A percentile compares a stretch with the other conserved stretches of the same genome.
Evolutionary conservation across 2,888 invertebrate species (phyloP).

Genomic region (Zhengitettix transpicula): DNA sequence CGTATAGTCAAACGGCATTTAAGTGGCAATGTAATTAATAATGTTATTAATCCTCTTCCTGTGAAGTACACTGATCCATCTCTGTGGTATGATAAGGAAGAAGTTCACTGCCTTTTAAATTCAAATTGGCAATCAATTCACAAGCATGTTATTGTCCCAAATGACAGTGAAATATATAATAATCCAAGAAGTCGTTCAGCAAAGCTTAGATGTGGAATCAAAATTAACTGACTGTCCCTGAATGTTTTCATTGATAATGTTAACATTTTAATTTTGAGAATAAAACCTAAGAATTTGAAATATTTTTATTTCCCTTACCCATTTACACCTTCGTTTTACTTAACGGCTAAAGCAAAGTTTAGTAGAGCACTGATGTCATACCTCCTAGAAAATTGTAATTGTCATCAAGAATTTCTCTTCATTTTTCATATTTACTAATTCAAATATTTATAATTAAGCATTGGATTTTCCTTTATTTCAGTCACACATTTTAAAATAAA

Average conservation of each 20-base stretch:
- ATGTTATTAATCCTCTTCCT: slow-evolving; percentile 51
- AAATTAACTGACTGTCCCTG: slow-evolving; percentile 22
- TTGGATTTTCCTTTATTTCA: too few relatives aligned
- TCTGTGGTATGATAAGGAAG: slow-evolving; percentile 35
- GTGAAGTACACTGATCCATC: slow-evolving; percentile 51
- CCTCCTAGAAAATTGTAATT: too few relatives aligned
- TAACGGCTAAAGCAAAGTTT: too few relatives aligned
- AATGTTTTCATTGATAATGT: not conserved
- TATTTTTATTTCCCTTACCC: not conserved
- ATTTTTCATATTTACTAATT: too few relatives aligned
- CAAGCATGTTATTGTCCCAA: slow-evolving; percentile 65
- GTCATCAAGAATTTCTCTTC: too few relatives aligned
- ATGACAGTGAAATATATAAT: slow-evolving; percentile 47
- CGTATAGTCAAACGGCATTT: slow-evolving; percentile 83
- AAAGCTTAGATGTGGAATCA: slow-evolving; percentile 68
- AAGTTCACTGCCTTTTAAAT: slow-evolving; percentile 41
- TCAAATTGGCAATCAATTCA: slow-evolving; percentile 62
- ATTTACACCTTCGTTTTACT: too few relatives aligned
- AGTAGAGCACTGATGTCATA: too few relatives aligned
- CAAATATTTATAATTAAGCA: too few relatives aligned
- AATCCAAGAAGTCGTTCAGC: slow-evolving; percentile 85
- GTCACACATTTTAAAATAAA: too few relatives aligned
- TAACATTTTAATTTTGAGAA: not conserved
- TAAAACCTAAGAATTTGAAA: not conserved
- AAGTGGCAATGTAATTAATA: slow-evolving; percentile 54